phyloP scores from a whole-genome alignment of 2,113 vertebrate species.

The Ifrita kowaldi region DNA sequence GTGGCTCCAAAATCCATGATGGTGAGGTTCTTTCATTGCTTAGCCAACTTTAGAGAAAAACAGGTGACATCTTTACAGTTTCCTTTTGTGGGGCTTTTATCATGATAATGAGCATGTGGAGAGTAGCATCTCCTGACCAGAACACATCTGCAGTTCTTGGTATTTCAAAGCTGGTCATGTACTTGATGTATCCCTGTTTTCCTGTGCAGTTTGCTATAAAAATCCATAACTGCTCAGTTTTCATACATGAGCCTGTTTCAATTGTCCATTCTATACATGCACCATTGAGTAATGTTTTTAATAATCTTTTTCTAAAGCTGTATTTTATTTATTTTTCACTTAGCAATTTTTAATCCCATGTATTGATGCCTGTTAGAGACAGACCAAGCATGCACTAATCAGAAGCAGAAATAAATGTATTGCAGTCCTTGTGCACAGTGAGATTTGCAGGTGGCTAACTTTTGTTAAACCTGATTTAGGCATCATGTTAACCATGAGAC shows the following conservation, averaged over 20 bases:
- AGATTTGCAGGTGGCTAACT: background rate
- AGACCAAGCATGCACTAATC: background rate
- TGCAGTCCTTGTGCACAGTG: background rate
- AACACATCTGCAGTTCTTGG: background rate
- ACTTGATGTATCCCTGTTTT: background rate
- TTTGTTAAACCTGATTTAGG: background rate
- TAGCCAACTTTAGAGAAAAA: background rate
- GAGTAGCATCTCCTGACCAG: background rate
- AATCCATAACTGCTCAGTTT: background rate
- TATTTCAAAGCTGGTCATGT: background rate
- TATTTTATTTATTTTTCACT: background rate
- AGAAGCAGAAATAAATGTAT: background rate
- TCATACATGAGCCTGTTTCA: background rate
- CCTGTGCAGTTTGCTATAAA: background rate
- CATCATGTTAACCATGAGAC: background rate
- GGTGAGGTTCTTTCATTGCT: slow-evolving; percentile 66
- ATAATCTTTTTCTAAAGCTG: background rate
- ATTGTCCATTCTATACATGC: background rate
- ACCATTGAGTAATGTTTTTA: background rate
- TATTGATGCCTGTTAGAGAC: background rate
- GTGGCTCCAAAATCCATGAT: slow-evolving; percentile 84
- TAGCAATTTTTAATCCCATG: background rate
- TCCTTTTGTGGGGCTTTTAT: background rate
- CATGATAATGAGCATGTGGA: background rate
- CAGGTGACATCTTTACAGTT: background rate